Evolutionary conservation across 2,113 vertebrate genomes (phyloP).

Genomic region (Acanthisitta chloris): DNA sequence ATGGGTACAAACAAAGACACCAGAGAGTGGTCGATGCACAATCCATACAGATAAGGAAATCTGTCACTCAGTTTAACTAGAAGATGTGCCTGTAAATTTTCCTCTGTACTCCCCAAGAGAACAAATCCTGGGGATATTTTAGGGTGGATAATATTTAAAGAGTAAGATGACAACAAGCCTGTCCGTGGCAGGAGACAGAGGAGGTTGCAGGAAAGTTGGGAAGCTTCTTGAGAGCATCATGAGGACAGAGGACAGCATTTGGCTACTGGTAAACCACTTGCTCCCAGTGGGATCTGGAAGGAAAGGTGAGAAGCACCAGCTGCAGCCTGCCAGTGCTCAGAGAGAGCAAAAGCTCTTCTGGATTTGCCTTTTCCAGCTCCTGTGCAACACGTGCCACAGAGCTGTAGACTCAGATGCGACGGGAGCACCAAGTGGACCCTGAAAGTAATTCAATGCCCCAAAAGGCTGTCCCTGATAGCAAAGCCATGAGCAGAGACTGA

Average conservation of each 20-base stretch:
- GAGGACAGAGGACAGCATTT: background rate
- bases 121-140: background rate
- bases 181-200: background rate
- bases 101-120: background rate
- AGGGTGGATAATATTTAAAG: background rate
- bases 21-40: accelerated
- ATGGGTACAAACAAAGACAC: background rate
- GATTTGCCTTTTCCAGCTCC: background rate
- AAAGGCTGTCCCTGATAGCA: background rate
- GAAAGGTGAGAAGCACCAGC: background rate
- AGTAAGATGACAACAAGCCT: background rate
- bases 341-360: background rate
- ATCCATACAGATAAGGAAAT: background rate
- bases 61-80: background rate
- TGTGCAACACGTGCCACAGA: background rate
- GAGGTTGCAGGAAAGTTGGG: background rate
- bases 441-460: background rate
- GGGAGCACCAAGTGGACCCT: background rate
- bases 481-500: accelerated
- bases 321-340: background rate
- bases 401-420: accelerated
- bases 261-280: background rate
- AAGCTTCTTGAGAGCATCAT: background rate
- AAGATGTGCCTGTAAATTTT: background rate
- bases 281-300: accelerated